Evolutionary conservation across 1,140 invertebrate species (phyloP), one percentile per base, ranked within the genome.

Genomic region (Liolophura sinensis): DNA sequence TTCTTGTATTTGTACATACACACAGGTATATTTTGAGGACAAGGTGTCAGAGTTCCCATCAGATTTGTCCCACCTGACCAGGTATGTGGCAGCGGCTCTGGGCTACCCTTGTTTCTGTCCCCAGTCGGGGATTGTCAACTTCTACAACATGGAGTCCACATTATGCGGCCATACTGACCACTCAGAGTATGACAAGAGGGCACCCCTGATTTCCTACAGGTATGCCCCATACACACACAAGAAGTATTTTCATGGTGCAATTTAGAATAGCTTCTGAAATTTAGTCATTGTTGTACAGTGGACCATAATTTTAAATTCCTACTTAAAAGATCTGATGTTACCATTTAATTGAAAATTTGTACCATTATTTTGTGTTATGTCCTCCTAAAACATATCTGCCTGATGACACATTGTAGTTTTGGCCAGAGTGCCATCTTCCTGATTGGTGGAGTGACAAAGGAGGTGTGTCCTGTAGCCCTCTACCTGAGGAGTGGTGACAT

Each of bases 91-190:
- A 0, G 66, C 82, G 54, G 77, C 80, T 27, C 78, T 93, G 56
- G 89, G 89, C 4, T 93, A 89, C 76, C 51, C 63, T 12, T 74
- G 88, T 54, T 96, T 92, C 78, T 87, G 81, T 60, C 90, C 94
- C 0, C 90, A 98, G 86, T 95, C 96, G 57, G 94, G 92, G 0
- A 97, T 98, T 73, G 88, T 97, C 0, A 98, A 98, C 85, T 97
- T 92, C 82, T 98, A 98, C 80, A 92, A 94, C 70, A 88, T 94
- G 85, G 91, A 94, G 76, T 96, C 94, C 0, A 95, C 92, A 40
- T 83, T 97, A 31, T 91, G 92, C 48, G 93, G 92, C 0, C 96
- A 98, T 77, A 93, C 91, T 0, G 96, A 98, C 86, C 91, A 94
- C 77, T 97, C 95, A 0, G 96, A 98, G 86, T 81, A 89, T 4